Evolutionary conservation across 53 echinoderm and acorn worm genomes (phyloP), one percentile per base, ranked within the genome.

Genomic region (Paracentrotus lividus): DNA sequence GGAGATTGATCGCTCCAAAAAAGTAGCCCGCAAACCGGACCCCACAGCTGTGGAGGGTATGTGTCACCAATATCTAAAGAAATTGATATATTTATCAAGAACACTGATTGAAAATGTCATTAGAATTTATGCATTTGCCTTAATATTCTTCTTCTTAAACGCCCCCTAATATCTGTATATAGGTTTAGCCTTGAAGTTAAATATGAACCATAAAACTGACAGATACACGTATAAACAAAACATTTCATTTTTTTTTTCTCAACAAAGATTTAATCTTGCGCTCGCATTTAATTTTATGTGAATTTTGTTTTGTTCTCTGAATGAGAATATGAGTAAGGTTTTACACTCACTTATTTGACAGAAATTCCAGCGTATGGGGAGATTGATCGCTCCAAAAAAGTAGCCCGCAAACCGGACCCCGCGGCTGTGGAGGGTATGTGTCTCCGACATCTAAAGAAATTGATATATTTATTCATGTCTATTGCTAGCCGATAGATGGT

Each of bases 291-390:
- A n/a, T n/a, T n/a, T n/a, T n/a, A n/a, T n/a, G n/a, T n/a, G n/a
- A n/a, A n/a, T n/a, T n/a, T n/a, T n/a, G n/a, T n/a, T n/a, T n/a
- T n/a, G n/a, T n/a, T n/a, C n/a, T n/a, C n/a, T n/a, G n/a, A 27
- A n/a, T 61, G 24, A 27, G 8, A 61, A 61, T 18, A n/a, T 32
- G 16, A 67, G 15, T 33, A 2, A 4, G 33, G 34, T 67, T 67
- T 33, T 13, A 67, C 8, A 33, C 31, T 77, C 8, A 47, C 26
- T 81, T 81, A 47, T 81, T 81, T 44, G 26, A 45, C 45, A 81
- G 81, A 81, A 81, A 81, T 81, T 81, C 81, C 81, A 45, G 81
- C 4, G 18, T 81, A 81, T 81, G 81, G 81, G 47, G 81, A 24
- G 81, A 81, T 81, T 34, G 81, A 81, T 81, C 23, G 26, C 44